A percentile compares a stretch with the other conserved stretches of the same genome.
Conservation (phyloP, 92 coral and sea anemone species). For the Heteractis magnifica region DNA sequence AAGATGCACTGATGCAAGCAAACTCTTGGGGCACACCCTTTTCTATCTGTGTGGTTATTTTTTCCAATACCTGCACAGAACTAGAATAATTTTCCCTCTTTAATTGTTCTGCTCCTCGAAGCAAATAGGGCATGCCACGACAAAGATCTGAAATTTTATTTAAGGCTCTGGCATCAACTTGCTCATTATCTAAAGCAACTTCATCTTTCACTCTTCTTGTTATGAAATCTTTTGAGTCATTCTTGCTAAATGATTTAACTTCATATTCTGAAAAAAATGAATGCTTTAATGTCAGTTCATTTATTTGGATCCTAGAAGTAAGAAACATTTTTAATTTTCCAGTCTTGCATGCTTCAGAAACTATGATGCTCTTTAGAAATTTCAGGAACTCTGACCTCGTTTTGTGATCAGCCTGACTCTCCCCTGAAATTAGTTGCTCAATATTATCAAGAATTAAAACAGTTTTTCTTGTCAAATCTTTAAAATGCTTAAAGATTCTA, state of each 20-base stretch:
- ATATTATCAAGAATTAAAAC: slow-evolving; percentile 60
- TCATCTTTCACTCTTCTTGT: background rate
- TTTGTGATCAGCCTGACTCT: background rate
- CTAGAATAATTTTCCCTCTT: slow-evolving; percentile 25
- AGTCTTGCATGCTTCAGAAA: background rate
- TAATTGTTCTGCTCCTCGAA: slow-evolving; percentile 39
- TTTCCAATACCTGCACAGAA: slow-evolving; percentile 17
- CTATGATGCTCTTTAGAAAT: slow-evolving; percentile 24
- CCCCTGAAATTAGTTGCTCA: slow-evolving; percentile 34
- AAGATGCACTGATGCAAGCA: slow-evolving; percentile 38
- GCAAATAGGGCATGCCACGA: slow-evolving; percentile 25
- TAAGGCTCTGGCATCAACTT: background rate
- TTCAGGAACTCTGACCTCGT: slow-evolving; percentile 12
- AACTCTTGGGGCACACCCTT: slow-evolving; percentile 19
- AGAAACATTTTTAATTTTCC: slow-evolving; percentile 32
- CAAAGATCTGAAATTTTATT: slow-evolving; percentile 10
- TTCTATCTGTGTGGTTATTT: slow-evolving; percentile 29
- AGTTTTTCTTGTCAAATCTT: slow-evolving; percentile 7
- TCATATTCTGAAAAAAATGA: slow-evolving; percentile 11
- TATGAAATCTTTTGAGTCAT: slow-evolving; percentile 27
- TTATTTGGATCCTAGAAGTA: slow-evolving; percentile 43
- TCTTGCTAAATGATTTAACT: background rate
- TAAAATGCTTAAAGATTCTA: background rate
- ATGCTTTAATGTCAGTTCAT: slow-evolving; percentile 14
- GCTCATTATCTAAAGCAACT: background rate